A percentile compares a stretch with the other conserved stretches of the same genome.
These are phyloP conservation scores for Chaitophorus viminalis DNA, from an alignment of 2,888 invertebrate species.

Conservation along the genomic window DNA sequence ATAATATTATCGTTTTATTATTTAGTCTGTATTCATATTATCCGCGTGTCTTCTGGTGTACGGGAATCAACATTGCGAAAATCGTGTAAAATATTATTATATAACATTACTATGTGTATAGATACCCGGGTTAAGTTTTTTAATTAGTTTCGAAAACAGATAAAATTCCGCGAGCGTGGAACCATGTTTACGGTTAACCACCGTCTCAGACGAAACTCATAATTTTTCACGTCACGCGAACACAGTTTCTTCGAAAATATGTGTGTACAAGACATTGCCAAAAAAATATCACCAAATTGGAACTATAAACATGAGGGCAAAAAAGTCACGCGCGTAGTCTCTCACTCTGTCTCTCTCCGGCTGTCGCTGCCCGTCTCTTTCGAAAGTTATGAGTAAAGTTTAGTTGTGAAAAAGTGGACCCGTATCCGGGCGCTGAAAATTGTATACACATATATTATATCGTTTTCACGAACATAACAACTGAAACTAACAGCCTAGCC, in stretches of 20 bases:
- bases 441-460: neutral
- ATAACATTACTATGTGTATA: neutral
- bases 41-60: neutral
- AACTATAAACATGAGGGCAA: neutral
- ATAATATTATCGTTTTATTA: too few species aligned
- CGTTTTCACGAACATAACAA: neutral
- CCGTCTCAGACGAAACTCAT: slow-evolving; percentile 21
- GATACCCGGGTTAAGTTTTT: slow-evolving; percentile 16
- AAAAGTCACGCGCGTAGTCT: slow-evolving; percentile 32
- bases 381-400: slow-evolving; percentile 55
- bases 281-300: slow-evolving; percentile 13
- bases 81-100: neutral
- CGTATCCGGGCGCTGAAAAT: neutral
- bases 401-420: slow-evolving; percentile 14
- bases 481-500: neutral
- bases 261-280: slow-evolving; percentile 35
- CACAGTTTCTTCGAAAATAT: neutral
- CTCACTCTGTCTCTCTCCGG: neutral
- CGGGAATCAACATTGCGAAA: neutral
- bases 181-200: slow-evolving; percentile 24
- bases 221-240: slow-evolving; percentile 42
- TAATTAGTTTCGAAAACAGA: slow-evolving; percentile 42
- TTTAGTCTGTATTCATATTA: too few species aligned
- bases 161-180: neutral
- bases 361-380: too few species aligned